Base-by-base conservation (phyloP, 1,140 invertebrate genomes). In the Cephus cinctus region DNA sequence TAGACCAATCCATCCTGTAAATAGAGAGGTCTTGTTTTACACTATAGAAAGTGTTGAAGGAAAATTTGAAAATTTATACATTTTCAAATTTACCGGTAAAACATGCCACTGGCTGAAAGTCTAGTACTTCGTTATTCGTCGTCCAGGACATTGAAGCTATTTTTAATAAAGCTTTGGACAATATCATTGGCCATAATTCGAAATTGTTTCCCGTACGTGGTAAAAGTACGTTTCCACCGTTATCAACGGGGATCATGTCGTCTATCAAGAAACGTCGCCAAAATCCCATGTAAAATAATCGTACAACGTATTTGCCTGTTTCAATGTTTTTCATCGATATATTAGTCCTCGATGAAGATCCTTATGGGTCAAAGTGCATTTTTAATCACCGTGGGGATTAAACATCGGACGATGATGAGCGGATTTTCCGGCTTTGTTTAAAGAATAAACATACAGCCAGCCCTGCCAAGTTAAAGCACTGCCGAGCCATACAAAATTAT, bases 161-260 rank as follows among this genome's bases (percentile, higher is more conserved):
- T 23, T 66, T 64, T 14, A 64, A 30, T 22, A 66, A 6, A 9
- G 57, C 65, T 43, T 68, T 68, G 2, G 64, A 46, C 3, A 68
- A 52, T 30, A 68, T 31, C 44, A 68, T 54, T 0, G 65, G 65
- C 65, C 65, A 68, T 8, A 68, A 34, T 22, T 68, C 65, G 3
- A 42, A 49, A 21, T 34, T 12, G 18, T 65, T 59, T 1, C 14
- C 23, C 5, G 62, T 63, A 0, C 57, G 32, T 2, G 64, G 65
- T 39, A 68, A 43, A 20, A 68, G 44, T 11, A 52, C 51, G 3
- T 38, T 35, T 4, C 54, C 53, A 3, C 53, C 38, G 5, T 45
- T n/a, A 12, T 63, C 55, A 4, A 65, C 43, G 5, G 65, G 65
- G 35, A 68, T 56, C 9, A 20, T 48, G 30, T 68, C 65, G 16